These are phyloP conservation scores for Coreoperca whiteheadi DNA, from an alignment of 2,113 vertebrate genomes.

Conservation along the genomic window DNA sequence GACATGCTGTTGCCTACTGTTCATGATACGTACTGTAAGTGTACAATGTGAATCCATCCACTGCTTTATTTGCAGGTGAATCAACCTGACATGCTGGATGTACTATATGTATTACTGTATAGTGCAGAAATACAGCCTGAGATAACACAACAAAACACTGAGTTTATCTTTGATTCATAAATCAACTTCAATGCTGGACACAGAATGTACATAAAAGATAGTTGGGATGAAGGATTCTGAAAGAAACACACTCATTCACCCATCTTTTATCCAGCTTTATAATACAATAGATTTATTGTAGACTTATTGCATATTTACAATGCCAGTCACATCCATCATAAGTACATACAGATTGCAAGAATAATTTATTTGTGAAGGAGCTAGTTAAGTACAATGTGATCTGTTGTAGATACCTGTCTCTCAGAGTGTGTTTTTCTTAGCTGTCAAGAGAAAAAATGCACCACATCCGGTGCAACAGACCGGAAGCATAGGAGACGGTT, in stretches of 20 bases:
- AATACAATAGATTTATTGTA: background rate
- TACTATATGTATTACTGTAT: background rate
- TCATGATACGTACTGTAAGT: slow-evolving; percentile 12
- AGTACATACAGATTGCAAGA: slow-evolving; percentile 2
- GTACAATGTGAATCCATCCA: background rate
- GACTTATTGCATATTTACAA: background rate
- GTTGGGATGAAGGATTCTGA: background rate
- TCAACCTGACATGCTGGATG: background rate
- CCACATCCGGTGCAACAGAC: slow-evolving; percentile 65
- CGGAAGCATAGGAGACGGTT: slow-evolving; percentile 65
- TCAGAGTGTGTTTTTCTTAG: slow-evolving; percentile 40
- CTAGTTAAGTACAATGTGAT: slow-evolving; percentile 12
- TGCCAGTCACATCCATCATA: background rate
- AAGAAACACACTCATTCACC: background rate
- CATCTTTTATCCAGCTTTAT: background rate
- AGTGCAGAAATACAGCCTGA: background rate
- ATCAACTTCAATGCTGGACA: background rate
- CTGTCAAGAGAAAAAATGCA: slow-evolving; percentile 19
- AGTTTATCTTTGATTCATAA: slow-evolving; percentile 8
- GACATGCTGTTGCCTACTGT: slow-evolving; percentile 23
- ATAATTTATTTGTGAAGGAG: slow-evolving; percentile 16
- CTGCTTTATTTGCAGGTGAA: background rate
- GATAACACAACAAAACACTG: background rate
- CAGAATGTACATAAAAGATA: background rate
- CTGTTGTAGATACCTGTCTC: slow-evolving; percentile 1